These are phyloP conservation scores for Polydesmus complanatus DNA, from an alignment of 2,888 invertebrate genomes.

Conservation along the genomic window DNA sequence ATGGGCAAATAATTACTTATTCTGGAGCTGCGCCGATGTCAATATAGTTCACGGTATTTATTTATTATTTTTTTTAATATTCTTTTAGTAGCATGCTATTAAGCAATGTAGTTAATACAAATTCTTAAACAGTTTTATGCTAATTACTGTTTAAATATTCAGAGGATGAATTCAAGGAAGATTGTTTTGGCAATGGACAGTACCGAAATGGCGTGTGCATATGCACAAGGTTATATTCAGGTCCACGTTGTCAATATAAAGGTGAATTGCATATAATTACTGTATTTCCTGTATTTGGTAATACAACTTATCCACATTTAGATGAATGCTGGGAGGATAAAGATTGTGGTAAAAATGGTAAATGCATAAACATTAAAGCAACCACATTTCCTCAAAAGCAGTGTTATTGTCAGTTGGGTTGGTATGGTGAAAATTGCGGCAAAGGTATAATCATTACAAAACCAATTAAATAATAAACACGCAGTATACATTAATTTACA, in stretches of 20 bases:
- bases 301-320: slow-evolving; percentile 28
- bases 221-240: slow-evolving; percentile 45
- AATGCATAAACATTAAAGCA: slow-evolving; percentile 65
- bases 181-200: slow-evolving; percentile 66
- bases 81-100: neutral
- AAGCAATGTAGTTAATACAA: neutral
- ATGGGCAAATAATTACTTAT: slow-evolving; percentile 70
- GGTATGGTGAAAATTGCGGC: slow-evolving; percentile 69
- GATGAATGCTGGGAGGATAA: slow-evolving; percentile 73
- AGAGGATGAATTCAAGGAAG: slow-evolving; percentile 62
- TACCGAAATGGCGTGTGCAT: slow-evolving; percentile 22
- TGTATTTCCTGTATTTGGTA: slow-evolving; percentile 61
- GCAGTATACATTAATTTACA: slow-evolving; percentile 10
- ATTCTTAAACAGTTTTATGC: slow-evolving; percentile 19
- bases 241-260: slow-evolving; percentile 30
- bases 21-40: slow-evolving; percentile 93
- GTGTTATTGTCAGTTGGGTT: slow-evolving; percentile 82
- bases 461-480: slow-evolving; percentile 12
- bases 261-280: slow-evolving; percentile 4
- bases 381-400: slow-evolving; percentile 66
- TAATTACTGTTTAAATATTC: slow-evolving; percentile 20
- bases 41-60: slow-evolving; percentile 45
- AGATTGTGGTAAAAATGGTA: slow-evolving; percentile 70
- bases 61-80: neutral
- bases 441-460: slow-evolving; percentile 45